Base-by-base conservation (phyloP, 2,888 invertebrate genomes). In the Timema cristinae region DNA sequence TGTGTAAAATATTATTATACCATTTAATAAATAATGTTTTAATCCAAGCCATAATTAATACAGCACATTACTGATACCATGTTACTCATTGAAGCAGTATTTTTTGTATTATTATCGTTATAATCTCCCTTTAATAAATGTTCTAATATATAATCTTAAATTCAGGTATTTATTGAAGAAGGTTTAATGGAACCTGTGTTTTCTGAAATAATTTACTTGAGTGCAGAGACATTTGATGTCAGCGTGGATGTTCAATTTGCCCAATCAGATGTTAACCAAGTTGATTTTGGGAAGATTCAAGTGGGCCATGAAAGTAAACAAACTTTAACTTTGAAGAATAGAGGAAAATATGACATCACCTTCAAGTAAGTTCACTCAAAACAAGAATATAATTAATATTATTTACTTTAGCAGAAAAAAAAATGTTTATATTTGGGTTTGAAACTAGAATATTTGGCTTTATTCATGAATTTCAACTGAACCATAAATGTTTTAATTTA, bases 221-320 rank as follows among this genome's bases (percentile, higher is more conserved):
- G 83, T 0, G 89, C 86, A 0, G 89, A 90, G 80, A 86, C 87
- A 68, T 87, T 88, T 70, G 87, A 88, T 76, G 86, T 89, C 6
- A 81, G 82, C 77, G 81, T 89, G 8, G 86, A 88, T 76, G 83
- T 86, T 71, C 82, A 83, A 13, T 80, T 82, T 72, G 85, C 86
- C 67, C 83, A 84, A 76, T 82, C 83, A 0, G 75, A 75, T 51
- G 83, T 84, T 75, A 82, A 79, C 66, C 82, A 78, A 72, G 82
- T 90, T 15, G 83, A 88, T 76, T 85, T 88, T 73, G 87, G 87
- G 68, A 85, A 84, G 70, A 84, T 88, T 1, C 88, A 86, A 82
- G 87, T 89, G 5, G 86, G 85, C 71, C 83, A 84, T 0, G 82
- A 84, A 0, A 81, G 84, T 16, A 78, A 76, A 0, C 79, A 82